These are phyloP conservation scores for Mimumesa dahlbomi DNA, from an alignment of 2,888 invertebrate genomes.

Conservation along the genomic window DNA sequence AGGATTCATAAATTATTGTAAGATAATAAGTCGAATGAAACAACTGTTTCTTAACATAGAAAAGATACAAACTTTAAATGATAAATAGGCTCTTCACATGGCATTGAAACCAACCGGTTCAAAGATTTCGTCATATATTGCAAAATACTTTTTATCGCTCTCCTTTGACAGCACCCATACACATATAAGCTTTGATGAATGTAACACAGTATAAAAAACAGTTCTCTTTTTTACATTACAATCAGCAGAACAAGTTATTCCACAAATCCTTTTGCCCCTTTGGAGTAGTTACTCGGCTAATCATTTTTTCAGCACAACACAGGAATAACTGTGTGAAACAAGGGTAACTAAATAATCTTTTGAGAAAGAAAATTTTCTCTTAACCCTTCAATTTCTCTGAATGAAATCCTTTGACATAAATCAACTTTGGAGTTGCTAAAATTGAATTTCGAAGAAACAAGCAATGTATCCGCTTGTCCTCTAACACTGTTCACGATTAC, in stretches of 20 bases:
- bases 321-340: not conserved
- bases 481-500: conserved; percentile 23
- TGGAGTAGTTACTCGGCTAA: conserved; percentile 5
- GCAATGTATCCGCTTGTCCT: conserved; percentile 11
- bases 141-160: conserved; percentile 10
- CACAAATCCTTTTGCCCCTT: conserved; percentile 27
- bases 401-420: conserved; percentile 18
- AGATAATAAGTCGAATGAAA: not conserved
- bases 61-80: conserved; percentile 32
- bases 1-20: not conserved
- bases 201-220: not conserved
- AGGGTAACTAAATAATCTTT: conserved; percentile 8
- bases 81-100: conserved; percentile 36
- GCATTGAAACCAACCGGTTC: conserved; percentile 29
- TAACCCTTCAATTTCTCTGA: conserved; percentile 13
- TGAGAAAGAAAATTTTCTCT: conserved; percentile 3
- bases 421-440: conserved; percentile 22
- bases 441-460: conserved; percentile 10
- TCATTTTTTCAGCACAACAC: not conserved
- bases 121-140: conserved; percentile 24
- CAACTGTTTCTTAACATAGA: conserved; percentile 1
- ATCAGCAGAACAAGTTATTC: conserved; percentile 8
- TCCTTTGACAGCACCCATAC: conserved; percentile 4
- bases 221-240: not conserved
- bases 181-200: conserved; percentile 10